These are phyloP conservation scores for Timema cristinae DNA, from an alignment of 2,888 invertebrate genomes.

Conservation along the genomic window DNA sequence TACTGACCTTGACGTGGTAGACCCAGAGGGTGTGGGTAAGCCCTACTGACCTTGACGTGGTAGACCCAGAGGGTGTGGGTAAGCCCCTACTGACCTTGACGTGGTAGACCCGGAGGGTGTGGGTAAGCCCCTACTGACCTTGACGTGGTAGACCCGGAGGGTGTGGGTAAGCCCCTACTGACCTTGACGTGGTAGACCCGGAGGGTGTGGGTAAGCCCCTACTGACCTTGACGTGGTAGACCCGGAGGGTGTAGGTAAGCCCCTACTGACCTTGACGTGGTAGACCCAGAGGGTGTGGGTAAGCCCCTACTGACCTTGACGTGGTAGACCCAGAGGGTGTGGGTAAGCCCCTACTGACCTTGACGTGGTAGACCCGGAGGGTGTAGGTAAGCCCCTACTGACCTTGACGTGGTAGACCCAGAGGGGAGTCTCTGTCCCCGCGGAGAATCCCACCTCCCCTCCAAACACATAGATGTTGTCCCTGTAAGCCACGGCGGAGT, in stretches of 20 bases:
- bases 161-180: conserved; percentile 41
- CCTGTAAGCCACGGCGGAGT: conserved; percentile 74
- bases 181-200: conserved; percentile 80
- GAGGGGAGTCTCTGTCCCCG: conserved; percentile 73
- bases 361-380: conserved; percentile 60
- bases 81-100: conserved; percentile 54
- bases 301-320: conserved; percentile 54
- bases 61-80: conserved; percentile 72
- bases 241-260: conserved; percentile 64
- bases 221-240: conserved; percentile 67
- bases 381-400: conserved; percentile 23
- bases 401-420: conserved; percentile 80
- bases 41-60: conserved; percentile 60
- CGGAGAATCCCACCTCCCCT: conserved; percentile 76
- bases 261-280: conserved; percentile 60
- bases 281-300: conserved; percentile 72
- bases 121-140: conserved; percentile 48
- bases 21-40: conserved; percentile 65
- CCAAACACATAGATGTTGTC: conserved; percentile 79
- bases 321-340: conserved; percentile 76
- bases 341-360: conserved; percentile 48
- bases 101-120: conserved; percentile 76
- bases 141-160: conserved; percentile 77
- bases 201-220: conserved; percentile 48
- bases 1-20: conserved; percentile 64